Conservation (phyloP, 2,113 vertebrate genomes). For the Passer domesticus region DNA sequence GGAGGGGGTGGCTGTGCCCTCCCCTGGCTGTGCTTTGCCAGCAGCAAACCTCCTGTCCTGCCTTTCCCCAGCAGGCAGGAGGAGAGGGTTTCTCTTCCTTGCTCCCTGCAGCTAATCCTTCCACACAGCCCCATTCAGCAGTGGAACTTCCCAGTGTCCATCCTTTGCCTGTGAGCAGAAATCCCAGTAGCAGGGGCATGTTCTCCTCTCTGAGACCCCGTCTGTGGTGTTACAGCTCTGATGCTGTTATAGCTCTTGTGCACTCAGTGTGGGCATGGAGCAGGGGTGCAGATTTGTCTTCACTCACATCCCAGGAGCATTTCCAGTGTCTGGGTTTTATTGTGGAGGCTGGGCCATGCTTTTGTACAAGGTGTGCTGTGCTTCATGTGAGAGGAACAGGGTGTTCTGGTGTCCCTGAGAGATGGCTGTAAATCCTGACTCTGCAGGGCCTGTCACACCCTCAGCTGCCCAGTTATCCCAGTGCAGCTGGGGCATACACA, state of each 20-base stretch:
- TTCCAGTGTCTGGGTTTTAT: background rate
- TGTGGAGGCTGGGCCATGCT: background rate
- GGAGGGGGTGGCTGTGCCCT: background rate
- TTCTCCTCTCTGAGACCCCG: background rate
- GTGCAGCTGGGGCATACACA: fast-evolving
- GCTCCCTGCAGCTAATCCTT: background rate
- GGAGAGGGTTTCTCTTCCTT: background rate
- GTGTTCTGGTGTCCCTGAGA: background rate
- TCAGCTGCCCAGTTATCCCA: background rate
- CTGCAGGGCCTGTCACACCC: background rate
- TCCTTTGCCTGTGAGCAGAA: background rate
- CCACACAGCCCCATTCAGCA: fast-evolving
- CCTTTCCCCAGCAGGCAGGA: background rate
- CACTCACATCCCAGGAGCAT: background rate
- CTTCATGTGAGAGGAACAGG: background rate
- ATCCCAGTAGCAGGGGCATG: fast-evolving
- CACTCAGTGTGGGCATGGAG: background rate
- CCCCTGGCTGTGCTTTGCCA: background rate
- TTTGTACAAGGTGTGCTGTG: background rate
- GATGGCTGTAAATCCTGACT: background rate
- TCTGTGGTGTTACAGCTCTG: background rate
- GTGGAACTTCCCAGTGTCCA: background rate
- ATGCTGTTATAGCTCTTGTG: background rate
- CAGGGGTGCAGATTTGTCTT: background rate
- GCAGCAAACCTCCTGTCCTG: background rate